phyloP scores from a whole-genome alignment of 2,888 invertebrate species.

The Drosophila paranaensis region DNA sequence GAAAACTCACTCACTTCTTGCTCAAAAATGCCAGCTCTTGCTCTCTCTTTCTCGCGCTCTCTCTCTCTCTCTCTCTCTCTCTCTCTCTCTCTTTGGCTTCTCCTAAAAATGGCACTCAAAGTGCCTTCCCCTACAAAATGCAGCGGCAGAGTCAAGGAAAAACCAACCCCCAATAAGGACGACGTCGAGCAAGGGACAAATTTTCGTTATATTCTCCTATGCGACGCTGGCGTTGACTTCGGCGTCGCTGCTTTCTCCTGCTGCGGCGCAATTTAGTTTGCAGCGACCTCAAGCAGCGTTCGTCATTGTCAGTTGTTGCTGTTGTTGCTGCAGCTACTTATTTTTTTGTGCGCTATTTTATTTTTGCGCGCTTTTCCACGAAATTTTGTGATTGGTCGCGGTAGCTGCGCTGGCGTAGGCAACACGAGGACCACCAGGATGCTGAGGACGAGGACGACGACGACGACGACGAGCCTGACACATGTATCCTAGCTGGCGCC shows the following conservation, averaged over 20 bases:
- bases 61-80: background rate
- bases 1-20: slow-evolving; percentile 52
- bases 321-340: slow-evolving; percentile 62
- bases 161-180: slow-evolving; percentile 53
- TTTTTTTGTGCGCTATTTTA: slow-evolving; percentile 69
- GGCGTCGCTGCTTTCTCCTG: slow-evolving; percentile 62
- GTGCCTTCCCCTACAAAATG: slow-evolving; percentile 41
- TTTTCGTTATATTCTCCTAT: slow-evolving; percentile 66
- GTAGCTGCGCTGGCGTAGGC: slow-evolving; percentile 57
- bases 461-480: slow-evolving; percentile 42
- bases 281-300: slow-evolving; percentile 64
- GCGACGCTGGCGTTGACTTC: slow-evolving; percentile 50
- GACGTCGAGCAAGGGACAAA: slow-evolving; percentile 20
- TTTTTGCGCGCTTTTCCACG: slow-evolving; percentile 81
- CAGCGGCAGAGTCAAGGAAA: slow-evolving; percentile 51
- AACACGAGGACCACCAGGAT: slow-evolving; percentile 60
- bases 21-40: slow-evolving; percentile 4
- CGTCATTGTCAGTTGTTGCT: slow-evolving; percentile 61
- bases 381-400: slow-evolving; percentile 81
- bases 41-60: background rate
- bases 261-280: slow-evolving; percentile 71
- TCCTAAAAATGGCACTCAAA: slow-evolving; percentile 38
- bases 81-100: slow-evolving; percentile 3
- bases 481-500: slow-evolving; percentile 25
- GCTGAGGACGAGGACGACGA: slow-evolving; percentile 59